These are phyloP conservation scores for Hippopotamus amphibius DNA, from an alignment of 2,113 vertebrate genomes.

Conservation along the genomic window DNA sequence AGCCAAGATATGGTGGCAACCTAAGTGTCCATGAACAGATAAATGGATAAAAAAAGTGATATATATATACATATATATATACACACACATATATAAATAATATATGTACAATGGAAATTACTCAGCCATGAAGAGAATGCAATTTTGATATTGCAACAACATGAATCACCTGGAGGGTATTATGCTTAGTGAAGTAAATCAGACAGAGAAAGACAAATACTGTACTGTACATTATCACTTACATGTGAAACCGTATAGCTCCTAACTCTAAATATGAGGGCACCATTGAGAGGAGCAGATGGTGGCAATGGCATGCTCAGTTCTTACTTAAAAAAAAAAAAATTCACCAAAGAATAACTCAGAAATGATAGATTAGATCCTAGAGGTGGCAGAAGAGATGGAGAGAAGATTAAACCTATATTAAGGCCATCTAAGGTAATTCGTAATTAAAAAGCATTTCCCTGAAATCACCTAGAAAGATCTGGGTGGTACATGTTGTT, in stretches of 20 bases:
- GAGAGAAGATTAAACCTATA: neutral
- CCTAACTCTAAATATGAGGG: neutral
- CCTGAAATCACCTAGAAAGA: neutral
- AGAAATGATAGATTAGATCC: neutral
- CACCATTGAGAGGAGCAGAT: neutral
- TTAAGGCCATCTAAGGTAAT: neutral
- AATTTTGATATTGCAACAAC: neutral
- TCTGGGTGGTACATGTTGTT: neutral
- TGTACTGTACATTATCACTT: neutral
- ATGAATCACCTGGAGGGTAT: neutral
- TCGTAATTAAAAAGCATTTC: neutral
- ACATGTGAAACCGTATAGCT: neutral
- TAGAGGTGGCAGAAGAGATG: neutral
- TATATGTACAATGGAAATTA: neutral
- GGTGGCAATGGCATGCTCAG: too few relatives aligned
- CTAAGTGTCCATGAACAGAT: neutral
- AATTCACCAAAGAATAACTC: neutral
- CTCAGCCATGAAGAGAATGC: neutral
- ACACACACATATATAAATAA: accelerated
- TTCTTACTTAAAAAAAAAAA: neutral
- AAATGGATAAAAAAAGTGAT: neutral
- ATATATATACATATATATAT: neutral
- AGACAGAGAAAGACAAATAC: neutral
- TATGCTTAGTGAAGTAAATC: neutral
- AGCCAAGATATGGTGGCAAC: neutral